Conservation (phyloP, 2,797 vertebrate genomes). For the Lutra lutra region DNA sequence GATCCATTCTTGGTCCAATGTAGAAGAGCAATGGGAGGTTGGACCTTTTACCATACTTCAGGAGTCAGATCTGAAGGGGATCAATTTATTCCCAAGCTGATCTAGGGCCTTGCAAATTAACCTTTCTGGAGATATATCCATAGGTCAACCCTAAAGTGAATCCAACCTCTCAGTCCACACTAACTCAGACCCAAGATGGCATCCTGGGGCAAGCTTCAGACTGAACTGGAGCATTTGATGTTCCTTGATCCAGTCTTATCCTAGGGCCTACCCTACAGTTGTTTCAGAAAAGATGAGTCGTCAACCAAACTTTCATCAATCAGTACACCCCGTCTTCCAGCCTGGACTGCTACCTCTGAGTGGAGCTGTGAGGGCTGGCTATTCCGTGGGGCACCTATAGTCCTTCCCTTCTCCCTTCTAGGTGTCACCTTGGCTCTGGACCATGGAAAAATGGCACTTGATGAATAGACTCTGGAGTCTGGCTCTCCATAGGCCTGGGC, state of each 20-base stretch:
- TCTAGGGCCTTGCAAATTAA: background rate
- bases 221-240: background rate
- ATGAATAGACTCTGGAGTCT: background rate
- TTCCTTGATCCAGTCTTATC: background rate
- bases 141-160: background rate
- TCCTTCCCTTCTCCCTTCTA: background rate
- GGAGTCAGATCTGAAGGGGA: background rate
- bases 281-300: background rate
- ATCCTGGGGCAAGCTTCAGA: background rate
- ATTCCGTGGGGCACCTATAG: background rate
- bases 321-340: background rate
- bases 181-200: background rate
- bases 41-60: background rate
- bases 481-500: background rate
- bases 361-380: background rate
- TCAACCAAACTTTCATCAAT: background rate
- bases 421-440: background rate
- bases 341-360: background rate
- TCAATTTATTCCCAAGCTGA: background rate
- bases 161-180: background rate
- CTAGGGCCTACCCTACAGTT: background rate
- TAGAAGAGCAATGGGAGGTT: background rate
- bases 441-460: background rate
- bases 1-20: background rate
- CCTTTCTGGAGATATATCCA: background rate